A percentile compares a stretch with the other conserved stretches of the same genome.
These are phyloP conservation scores for crab-eating macaque (Macaca fascicularis) DNA, from an alignment of 2,113 vertebrate species.

Conservation along the genomic window T2T-MFA8v1.1 NC_088379.1:11368001-11368500, in stretches of 20 bases:
- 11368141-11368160: neutral
- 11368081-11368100: neutral
- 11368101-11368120: neutral
- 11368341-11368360: neutral
- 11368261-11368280: neutral
- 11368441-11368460: neutral
- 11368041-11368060: neutral
- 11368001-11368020: neutral
- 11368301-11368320: neutral
- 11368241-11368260: neutral
- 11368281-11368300: neutral
- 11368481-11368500: neutral
- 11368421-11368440: neutral
- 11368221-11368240: neutral
- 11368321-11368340: neutral
- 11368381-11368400: neutral
- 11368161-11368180: neutral
- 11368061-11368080: neutral
- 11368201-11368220: neutral
- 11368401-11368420: neutral
- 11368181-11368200: neutral
- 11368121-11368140: neutral
- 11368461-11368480: neutral
- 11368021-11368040: neutral
- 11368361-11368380: neutral